These are phyloP conservation scores for Aphelinus atriplicis DNA, from an alignment of 1,140 invertebrate genomes.

Conservation along the genomic window DNA sequence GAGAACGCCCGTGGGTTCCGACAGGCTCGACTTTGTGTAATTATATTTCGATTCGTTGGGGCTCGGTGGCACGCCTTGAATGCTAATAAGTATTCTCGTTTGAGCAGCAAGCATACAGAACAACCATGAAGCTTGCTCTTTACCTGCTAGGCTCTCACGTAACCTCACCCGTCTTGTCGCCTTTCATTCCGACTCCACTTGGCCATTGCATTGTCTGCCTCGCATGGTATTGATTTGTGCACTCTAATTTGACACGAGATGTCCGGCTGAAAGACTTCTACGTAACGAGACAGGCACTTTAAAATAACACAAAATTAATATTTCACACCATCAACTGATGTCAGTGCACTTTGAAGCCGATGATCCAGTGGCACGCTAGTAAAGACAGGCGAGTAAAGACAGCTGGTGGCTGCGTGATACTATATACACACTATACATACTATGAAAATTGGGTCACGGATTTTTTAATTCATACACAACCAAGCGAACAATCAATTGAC, in stretches of 20 bases:
- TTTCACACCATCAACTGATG: no score
- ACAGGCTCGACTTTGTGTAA: constrained; percentile 63
- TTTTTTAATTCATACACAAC: no score
- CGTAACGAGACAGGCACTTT: neutral
- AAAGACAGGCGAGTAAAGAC: no score
- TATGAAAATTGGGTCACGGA: no score
- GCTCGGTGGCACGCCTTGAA: constrained; percentile 52
- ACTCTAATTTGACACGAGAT: neutral
- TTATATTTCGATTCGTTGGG: constrained; percentile 66
- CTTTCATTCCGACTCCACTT: constrained; percentile 9
- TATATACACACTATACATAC: no score
- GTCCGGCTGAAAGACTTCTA: neutral
- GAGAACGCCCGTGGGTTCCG: constrained; percentile 42
- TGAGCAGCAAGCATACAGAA: no score
- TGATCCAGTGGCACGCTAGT: no score
- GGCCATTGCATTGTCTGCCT: neutral
- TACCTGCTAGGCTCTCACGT: neutral
- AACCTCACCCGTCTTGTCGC: constrained; percentile 19
- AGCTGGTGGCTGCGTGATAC: no score
- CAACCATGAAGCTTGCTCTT: neutral
- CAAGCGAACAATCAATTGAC: no score
- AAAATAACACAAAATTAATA: no score
- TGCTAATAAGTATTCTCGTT: constrained; percentile 52
- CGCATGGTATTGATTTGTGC: no score
- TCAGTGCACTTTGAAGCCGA: no score